Percentiles rank a stretch among this genome's conserved stretches.
Evolutionary conservation across 2,797 vertebrate genomes (phyloP).

Genomic region (Gymnoscopelus microlampas): DNA sequence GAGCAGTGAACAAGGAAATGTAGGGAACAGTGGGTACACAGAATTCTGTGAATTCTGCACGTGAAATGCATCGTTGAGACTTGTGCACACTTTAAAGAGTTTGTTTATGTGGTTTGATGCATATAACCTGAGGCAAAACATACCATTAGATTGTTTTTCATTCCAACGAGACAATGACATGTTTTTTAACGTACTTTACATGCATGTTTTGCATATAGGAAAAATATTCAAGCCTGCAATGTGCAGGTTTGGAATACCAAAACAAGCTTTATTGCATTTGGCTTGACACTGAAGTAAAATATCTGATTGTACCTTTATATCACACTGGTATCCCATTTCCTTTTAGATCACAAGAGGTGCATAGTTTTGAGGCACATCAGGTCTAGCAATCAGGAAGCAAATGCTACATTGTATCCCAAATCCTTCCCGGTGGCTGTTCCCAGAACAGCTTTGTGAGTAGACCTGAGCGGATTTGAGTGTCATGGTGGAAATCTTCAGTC

Average conservation of each 20-base stretch:
- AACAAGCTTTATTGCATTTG: constrained; percentile 3
- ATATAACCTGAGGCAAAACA: constrained; percentile 27
- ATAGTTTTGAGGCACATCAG: constrained; percentile 3
- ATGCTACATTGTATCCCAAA: constrained; percentile 27
- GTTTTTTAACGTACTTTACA: constrained; percentile 20
- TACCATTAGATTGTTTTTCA: constrained; percentile 25
- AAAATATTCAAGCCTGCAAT: constrained; percentile 2
- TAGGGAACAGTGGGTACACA: constrained; percentile 37
- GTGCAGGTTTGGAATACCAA: not conserved
- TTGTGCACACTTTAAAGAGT: constrained; percentile 36
- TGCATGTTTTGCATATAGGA: constrained; percentile 10
- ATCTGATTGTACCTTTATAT: constrained; percentile 4
- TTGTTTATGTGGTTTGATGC: constrained; percentile 18
- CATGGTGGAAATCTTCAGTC: constrained; percentile 85
- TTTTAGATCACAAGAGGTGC: not conserved
- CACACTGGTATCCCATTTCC: not conserved
- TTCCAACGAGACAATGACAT: constrained; percentile 10
- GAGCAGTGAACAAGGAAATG: constrained; percentile 59
- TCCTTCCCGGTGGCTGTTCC: constrained; percentile 51
- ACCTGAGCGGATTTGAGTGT: constrained; percentile 77
- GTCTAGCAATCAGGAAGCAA: constrained; percentile 51
- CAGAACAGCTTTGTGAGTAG: constrained; percentile 63
- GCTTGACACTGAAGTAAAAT: constrained; percentile 20
- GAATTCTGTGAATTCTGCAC: constrained; percentile 61
- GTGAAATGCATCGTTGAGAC: constrained; percentile 53